A percentile compares a stretch with the other conserved stretches of the same genome.
Conservation (phyloP, 2,113 vertebrate species). For the Platysteira castanea region DNA sequence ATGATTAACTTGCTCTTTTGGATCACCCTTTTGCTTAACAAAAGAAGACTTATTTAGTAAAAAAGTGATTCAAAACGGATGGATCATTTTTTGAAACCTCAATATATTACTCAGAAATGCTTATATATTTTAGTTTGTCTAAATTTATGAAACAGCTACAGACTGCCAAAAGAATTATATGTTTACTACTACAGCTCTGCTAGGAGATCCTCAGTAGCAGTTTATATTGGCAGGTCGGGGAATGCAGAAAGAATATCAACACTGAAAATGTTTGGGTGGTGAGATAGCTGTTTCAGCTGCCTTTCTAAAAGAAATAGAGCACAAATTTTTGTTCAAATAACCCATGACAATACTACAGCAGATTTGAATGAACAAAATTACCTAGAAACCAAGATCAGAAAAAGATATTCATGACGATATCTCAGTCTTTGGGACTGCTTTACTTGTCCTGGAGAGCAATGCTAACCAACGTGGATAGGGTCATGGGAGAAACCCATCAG, state of each 20-base stretch:
- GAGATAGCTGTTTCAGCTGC: not conserved
- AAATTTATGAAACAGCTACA: not conserved
- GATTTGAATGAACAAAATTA: not conserved
- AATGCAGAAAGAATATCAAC: not conserved
- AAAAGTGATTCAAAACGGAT: not conserved
- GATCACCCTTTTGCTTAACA: not conserved
- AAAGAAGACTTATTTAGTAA: not conserved
- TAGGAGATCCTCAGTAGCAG: not conserved
- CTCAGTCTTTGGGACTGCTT: not conserved
- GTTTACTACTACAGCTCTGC: not conserved
- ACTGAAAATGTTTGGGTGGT: not conserved
- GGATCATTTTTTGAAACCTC: not conserved
- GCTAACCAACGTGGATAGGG: fast-evolving
- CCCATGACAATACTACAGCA: not conserved
- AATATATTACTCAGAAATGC: not conserved
- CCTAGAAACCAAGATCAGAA: not conserved
- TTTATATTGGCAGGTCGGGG: not conserved
- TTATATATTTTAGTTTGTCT: not conserved
- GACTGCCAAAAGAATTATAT: not conserved
- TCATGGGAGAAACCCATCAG: not conserved
- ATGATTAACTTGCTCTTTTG: not conserved
- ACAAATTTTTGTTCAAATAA: not conserved
- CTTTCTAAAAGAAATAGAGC: not conserved
- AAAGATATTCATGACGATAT: not conserved
- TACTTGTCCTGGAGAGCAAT: not conserved